A percentile compares a stretch with the other conserved stretches of the same genome.
phyloP scores from a whole-genome alignment of 2,888 invertebrate genomes.

The Tetragonisca angustula region DNA sequence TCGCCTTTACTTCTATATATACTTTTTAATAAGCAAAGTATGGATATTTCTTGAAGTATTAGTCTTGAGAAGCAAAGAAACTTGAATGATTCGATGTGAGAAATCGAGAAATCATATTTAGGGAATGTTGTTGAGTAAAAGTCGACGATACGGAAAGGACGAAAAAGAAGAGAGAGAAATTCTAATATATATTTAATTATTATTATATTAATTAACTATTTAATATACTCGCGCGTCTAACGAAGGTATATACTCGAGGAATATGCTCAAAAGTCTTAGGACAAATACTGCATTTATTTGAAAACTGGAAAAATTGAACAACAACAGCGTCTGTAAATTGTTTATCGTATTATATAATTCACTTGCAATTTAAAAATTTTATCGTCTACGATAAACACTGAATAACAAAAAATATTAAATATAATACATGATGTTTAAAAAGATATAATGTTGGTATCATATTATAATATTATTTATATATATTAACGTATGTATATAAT shows the following conservation, averaged over 20 bases:
- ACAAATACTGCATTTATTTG: no score
- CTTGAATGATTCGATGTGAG: not conserved
- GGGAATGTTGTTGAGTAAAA: conserved; percentile 3
- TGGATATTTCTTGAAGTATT: conserved; percentile 1
- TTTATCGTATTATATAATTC: no score
- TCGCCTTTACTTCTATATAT: not conserved
- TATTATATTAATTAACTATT: conserved; percentile 73
- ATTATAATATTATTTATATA: no score
- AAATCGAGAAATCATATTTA: not conserved
- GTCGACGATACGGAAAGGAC: conserved; percentile 13
- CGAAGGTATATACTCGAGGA: conserved; percentile 3
- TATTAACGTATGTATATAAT: no score
- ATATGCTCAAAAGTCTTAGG: no score
- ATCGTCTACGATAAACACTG: no score
- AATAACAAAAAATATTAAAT: no score
- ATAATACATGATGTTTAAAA: no score
- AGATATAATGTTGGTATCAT: no score
- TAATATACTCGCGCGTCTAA: conserved; percentile 57
- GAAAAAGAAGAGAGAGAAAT: conserved; percentile 65
- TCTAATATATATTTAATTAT: conserved; percentile 80
- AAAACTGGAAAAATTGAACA: no score
- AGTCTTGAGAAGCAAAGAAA: not conserved
- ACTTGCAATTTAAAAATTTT: no score
- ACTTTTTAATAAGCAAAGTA: not conserved
- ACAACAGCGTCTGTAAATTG: no score